phyloP scores from a whole-genome alignment of 2,797 vertebrate genomes.

The Lacerta agilis region DNA sequence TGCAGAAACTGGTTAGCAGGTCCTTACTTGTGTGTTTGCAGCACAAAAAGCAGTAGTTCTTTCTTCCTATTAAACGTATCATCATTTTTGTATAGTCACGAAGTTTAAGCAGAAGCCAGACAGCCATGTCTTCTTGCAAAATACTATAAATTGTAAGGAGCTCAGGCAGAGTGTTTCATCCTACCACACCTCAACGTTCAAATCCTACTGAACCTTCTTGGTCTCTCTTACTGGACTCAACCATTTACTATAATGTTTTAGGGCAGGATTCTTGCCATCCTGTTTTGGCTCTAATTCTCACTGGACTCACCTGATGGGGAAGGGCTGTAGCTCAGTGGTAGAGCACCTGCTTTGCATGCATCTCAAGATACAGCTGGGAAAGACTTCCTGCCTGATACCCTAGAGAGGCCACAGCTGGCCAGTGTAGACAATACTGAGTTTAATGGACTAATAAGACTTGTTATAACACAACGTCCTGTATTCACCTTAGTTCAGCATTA shows the following conservation, averaged over 20 bases:
- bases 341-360: too few relatives aligned
- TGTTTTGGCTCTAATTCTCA: neutral
- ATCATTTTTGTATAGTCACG: slow-evolving; percentile 1
- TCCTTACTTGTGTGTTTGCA: neutral
- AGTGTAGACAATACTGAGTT: too few relatives aligned
- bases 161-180: neutral
- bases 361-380: too few relatives aligned
- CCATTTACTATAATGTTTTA: neutral
- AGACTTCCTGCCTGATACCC: too few relatives aligned
- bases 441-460: too few relatives aligned
- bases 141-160: neutral
- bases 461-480: too few relatives aligned
- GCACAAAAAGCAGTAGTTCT: neutral
- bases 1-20: neutral
- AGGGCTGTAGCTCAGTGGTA: too few relatives aligned
- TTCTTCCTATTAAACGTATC: neutral
- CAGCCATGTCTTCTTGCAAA: neutral
- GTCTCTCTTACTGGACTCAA: neutral
- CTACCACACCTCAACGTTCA: neutral
- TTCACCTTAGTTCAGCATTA: neutral
- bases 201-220: neutral
- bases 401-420: too few relatives aligned
- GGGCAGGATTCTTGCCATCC: neutral
- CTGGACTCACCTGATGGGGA: too few relatives aligned
- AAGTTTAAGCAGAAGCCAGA: accelerated